Percentiles rank a stretch among this genome's conserved stretches.
These are phyloP conservation scores for Patella pellucida DNA, from an alignment of 2,888 invertebrate species.

Conservation along the genomic window DNA sequence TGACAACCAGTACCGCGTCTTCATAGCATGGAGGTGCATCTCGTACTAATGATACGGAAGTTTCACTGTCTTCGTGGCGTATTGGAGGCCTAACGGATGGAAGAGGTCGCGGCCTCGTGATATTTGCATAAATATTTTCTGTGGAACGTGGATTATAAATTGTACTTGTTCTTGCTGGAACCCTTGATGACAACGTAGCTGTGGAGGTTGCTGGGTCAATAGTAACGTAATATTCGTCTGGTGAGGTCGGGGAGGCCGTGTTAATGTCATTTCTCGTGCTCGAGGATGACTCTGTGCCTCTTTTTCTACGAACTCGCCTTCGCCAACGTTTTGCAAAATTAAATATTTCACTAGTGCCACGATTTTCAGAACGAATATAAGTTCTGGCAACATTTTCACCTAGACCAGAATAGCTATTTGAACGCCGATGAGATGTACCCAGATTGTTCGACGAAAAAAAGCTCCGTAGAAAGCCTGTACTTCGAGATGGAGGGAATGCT, in stretches of 20 bases:
- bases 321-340: not conserved
- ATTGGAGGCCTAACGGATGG: conserved; percentile 2
- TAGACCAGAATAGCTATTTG: conserved; percentile 38
- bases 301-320: not conserved
- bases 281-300: not conserved
- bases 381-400: conserved; percentile 22
- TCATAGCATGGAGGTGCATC: conserved; percentile 76
- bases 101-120: conserved; percentile 6
- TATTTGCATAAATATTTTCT: conserved; percentile 9
- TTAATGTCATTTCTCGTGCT: not conserved
- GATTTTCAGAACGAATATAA: not conserved
- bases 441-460: conserved; percentile 29
- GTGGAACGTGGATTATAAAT: not conserved
- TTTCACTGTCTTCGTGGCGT: not conserved
- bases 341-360: conserved; percentile 4
- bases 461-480: conserved; percentile 16
- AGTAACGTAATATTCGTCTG: conserved; percentile 14
- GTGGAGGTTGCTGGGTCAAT: not conserved
- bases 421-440: conserved; percentile 30
- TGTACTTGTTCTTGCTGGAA: not conserved
- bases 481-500: conserved; percentile 23
- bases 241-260: not conserved
- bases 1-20: conserved; percentile 75
- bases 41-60: conserved; percentile 62
- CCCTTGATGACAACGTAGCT: not conserved